Base-by-base conservation (phyloP, 2,797 vertebrate genomes). In the Champsocephalus gunnari region DNA sequence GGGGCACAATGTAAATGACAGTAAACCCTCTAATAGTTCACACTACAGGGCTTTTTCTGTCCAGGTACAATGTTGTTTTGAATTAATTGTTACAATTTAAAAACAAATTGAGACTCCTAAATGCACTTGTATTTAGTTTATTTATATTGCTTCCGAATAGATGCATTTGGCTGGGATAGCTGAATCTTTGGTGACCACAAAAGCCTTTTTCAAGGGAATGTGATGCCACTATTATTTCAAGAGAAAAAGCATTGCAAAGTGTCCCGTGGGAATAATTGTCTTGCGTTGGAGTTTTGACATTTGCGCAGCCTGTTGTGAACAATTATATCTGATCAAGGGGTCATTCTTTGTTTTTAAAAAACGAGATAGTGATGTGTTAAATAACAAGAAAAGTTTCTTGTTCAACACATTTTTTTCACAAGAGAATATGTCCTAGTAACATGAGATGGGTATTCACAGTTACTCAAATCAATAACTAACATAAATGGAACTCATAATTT, bases 1-100 rank as follows among this genome's bases (percentile, higher is more conserved):
- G 0, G 16, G 34, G 44, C 32, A 19, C 57, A 12, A 21, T 63
- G 58, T 53, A 50, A 70, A 78, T 75, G 66, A 57, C 64, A 67
- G 41, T 17, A 57, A 51, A 44, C 12, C 13, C 12, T 2, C 17
- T 34, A 21, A 56, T 14, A 55, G 21, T 48, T 61, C 28, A 6
- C 9, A 9, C 11, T 44, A n/a, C 2, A 28, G 28, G 28, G 28
- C 28, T 28, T 28, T 28, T 5, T 28, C 28, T 28, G 28, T 28
- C 28, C 4, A 5, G 28, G 28, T 28, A 3, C 11, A 9, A 12
- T 1, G 0, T 3, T 38, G 38, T 38, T 21, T 61, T 45, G 44
- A 47, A 67, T 58, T 53, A 58, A 41, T 58, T 64, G n/a, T 61
- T 58, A 24, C 19, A n/a, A 44, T 49, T 34, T n/a, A 66, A 32